A percentile compares a stretch with the other conserved stretches of the same genome.
Evolutionary conservation across 2,797 vertebrate species (phyloP).

Genomic region (Meda fulgida): DNA sequence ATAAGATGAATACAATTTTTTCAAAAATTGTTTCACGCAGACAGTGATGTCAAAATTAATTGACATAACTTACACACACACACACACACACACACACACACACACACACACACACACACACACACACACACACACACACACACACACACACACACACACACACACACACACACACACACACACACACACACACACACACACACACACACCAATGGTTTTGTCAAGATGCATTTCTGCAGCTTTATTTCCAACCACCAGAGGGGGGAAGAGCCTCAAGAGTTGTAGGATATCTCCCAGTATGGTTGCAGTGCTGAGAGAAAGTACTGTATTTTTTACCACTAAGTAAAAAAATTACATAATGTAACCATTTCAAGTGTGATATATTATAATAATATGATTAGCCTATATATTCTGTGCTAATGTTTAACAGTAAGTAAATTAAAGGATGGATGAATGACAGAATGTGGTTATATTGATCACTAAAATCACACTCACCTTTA

Average conservation of each 20-base stretch:
- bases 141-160: no score
- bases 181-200: no score
- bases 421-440: neutral
- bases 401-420: neutral
- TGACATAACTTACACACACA: no score
- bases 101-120: no score
- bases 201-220: no score
- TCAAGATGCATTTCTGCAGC: neutral
- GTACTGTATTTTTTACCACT: neutral
- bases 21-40: no score
- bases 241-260: conserved; percentile 47
- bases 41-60: no score
- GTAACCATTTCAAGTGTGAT: neutral
- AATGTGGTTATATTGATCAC: neutral
- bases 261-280: conserved; percentile 35
- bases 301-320: neutral
- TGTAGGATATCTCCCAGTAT: neutral
- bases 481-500: neutral
- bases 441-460: neutral
- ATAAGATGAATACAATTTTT: no score
- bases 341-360: neutral
- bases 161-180: no score
- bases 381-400: neutral
- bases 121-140: no score
- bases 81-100: no score